Base-by-base conservation (phyloP, 2,797 vertebrate species). In the Melanotaenia parkinsoni region DNA sequence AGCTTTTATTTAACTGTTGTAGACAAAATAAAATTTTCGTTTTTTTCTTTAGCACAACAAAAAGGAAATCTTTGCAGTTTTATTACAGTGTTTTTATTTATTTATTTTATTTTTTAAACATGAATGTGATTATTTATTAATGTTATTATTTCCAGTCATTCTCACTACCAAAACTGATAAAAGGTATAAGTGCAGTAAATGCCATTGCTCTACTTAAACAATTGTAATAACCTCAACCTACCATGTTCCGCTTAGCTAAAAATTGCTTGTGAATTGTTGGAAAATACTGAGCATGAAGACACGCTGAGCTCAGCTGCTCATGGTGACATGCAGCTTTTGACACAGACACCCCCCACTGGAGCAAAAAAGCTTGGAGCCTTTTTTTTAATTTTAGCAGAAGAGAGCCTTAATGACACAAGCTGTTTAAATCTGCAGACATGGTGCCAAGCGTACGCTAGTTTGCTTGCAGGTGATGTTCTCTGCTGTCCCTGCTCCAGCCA, bases 361-460 rank as follows among this genome's bases (percentile, higher is more conserved):
- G 76, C 67, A 37, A 67, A 81, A 70, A 74, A 74, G 79, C 86
- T 87, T 0, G 45, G 68, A 84, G 86, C 83, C 86, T 76, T 83
- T 66, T 83, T 66, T 88, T 87, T 88, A 83, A 88, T 91, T 91
- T 88, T 76, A 90, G 83, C 80, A 77, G 70, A 63, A 64, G 79
- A 67, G 66, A 26, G 57, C 72, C 65, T 18, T 88, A 82, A 89
- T 78, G 88, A 81, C 88, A 87, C 82, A 84, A 86, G 85, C 86
- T 87, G 85, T 89, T 91, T 71, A 68, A 87, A 76, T 88, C 71
- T 87, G 84, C 37, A 14, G 85, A 87, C 86, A 86, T 13, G 76
- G 73, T 87, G 86, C 92, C 88, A 86, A 69, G 81, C 86, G 58
- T 83, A 82, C 74, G 88, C 80, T 87, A 71, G 92, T 92, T 91